Percentiles rank a stretch among this genome's conserved stretches.
Evolutionary conservation across 2,113 vertebrate species (phyloP).

Genomic region (Dryoscopus gambensis): DNA sequence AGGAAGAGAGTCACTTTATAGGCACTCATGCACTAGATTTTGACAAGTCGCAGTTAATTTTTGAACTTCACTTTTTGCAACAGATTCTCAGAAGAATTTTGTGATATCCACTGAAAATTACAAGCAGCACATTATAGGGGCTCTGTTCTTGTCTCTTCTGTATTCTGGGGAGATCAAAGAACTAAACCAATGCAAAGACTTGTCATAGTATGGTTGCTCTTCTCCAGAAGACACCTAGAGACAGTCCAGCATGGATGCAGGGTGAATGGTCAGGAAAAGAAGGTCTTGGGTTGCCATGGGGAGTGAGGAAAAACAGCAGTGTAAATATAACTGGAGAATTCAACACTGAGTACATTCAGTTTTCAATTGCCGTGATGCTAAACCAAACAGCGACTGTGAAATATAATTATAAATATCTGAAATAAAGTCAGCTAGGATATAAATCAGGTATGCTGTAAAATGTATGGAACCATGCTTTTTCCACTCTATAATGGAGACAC

Average conservation of each 20-base stretch:
- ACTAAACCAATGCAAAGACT: neutral
- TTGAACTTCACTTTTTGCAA: neutral
- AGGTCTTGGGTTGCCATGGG: neutral
- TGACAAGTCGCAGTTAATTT: neutral
- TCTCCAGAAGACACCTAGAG: neutral
- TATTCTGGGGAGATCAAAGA: neutral
- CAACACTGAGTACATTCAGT: neutral
- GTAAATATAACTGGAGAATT: neutral
- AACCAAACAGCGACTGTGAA: neutral
- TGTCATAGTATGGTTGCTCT: neutral
- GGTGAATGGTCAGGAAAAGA: neutral
- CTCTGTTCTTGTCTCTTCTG: neutral
- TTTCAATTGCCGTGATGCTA: neutral
- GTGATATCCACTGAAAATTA: neutral
- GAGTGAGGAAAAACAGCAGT: neutral
- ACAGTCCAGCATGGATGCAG: neutral
- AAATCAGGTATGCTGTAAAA: neutral
- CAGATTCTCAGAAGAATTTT: neutral
- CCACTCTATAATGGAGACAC: neutral
- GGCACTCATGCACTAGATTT: neutral
- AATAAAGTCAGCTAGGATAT: neutral
- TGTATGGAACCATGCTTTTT: neutral
- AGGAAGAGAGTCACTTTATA: neutral
- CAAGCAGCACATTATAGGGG: neutral
- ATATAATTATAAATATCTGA: neutral